Base-by-base conservation (phyloP, 2,888 invertebrate genomes). In the Agrotis exclamationis region DNA sequence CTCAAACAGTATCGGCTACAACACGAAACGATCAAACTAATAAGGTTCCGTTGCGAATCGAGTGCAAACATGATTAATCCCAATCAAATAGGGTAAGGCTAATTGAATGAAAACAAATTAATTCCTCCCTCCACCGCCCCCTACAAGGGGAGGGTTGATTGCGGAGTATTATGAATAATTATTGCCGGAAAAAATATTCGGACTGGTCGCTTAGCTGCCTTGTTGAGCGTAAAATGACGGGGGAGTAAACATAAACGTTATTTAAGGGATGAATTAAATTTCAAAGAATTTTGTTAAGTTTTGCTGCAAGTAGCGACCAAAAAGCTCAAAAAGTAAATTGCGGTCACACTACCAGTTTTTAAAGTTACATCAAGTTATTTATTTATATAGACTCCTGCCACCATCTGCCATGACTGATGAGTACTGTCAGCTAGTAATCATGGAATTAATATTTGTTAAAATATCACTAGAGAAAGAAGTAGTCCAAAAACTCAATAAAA, bases 61-160 rank as follows among this genome's bases (percentile, higher is more conserved):
- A 76, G 63, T 62, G 68, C 67, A 76, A 84, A 85, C 83, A 74
- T 83, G 76, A 83, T 86, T 80, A 77, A 80, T 82, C 80, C 82
- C 83, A 86, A 86, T 85, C 85, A 86, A 85, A 83, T 79, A 78
- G 78, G 74, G 74, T 68, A 65, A n/a, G 67, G 72, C 73, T 84
- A 86, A 86, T 87, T 87, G 72, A 84, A 87, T 86, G 85, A 86
- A 80, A 85, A 86, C 86, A 84, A 86, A 86, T 86, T 79, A 80
- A 83, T 65, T 33, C n/a, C 64, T 60, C 64, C 20, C 74, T 47
- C 59, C 16, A 14, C 22, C 16, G 39, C 54, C 20, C 18, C 16
- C 28, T 48, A 18, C 50, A 44, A 0, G 39, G 14, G 14, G 58
- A 63, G 58, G 51, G 67, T 62, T 77, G 64, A 72, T 69, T 64